Evolutionary conservation across 2,888 invertebrate species (phyloP), one percentile per base, ranked within the genome.

Genomic region (Lasioglossum morio): DNA sequence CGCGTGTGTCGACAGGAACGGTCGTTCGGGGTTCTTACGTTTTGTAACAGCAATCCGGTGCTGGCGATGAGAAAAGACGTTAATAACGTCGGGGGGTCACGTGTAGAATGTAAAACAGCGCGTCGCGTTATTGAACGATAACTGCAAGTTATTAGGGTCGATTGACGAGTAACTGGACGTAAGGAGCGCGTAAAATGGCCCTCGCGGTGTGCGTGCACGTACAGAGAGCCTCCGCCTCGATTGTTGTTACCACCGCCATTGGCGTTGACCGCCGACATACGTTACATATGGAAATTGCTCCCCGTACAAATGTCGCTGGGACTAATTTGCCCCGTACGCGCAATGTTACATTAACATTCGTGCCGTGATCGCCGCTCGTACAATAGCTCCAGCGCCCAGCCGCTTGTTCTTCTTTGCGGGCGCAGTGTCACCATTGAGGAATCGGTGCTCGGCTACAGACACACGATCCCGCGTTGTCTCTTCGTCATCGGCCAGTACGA

Each of bases 131-230:
- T 90, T 90, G 90, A 91, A 89, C 90, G 92, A 90, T 92, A 92
- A 93, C 92, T 90, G 88, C 87, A 85, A 89, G 91, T 92, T 92
- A 94, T 94, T 93, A 93, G 91, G 92, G 93, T 93, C 93, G 92
- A 94, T 93, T 93, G 92, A 89, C 89, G 91, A 88, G 86, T 90
- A 91, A 91, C 87, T 88, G 87, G 84, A 87, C 82, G 82, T 90
- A 90, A 91, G 89, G 91, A 88, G 91, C 83, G 84, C 87, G 90
- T 91, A 90, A 91, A 91, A 89, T 81, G 86, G 69, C 76, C 83
- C 77, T 89, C 82, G 73, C 79, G 85, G 90, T 88, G 83, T 90
- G 87, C 84, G 89, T 88, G 87, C 80, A 77, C 83, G 78, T 87
- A 87, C 72, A 87, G 84, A 87, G 79, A 19, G 69, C 69, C 77